A percentile compares a stretch with the other conserved stretches of the same genome.
Conservation (phyloP, 2,888 invertebrate genomes). For the Chrysina gloriosa region DNA sequence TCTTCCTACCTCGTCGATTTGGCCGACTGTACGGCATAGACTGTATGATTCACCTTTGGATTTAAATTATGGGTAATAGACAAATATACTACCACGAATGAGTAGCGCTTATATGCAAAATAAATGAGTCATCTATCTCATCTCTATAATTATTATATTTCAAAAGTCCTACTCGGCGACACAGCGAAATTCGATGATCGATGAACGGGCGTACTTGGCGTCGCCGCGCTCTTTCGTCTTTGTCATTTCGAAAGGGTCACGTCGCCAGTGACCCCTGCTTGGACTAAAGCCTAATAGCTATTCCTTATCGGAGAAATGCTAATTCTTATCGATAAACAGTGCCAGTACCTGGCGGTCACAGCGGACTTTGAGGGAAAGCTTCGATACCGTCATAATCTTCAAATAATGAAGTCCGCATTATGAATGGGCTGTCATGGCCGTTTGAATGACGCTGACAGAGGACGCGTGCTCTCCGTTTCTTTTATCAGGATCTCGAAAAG, state of each 20-base stretch:
- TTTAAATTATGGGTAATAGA: too few species aligned
- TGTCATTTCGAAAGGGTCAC: constrained; percentile 42
- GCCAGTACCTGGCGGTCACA: neutral
- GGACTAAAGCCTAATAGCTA: constrained; percentile 10
- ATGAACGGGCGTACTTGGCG: constrained; percentile 19
- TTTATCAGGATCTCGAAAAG: constrained; percentile 1
- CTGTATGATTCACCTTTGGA: too few species aligned
- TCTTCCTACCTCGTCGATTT: too few species aligned
- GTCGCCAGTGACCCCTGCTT: constrained; percentile 8
- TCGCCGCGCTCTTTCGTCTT: constrained; percentile 28
- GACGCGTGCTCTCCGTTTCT: constrained; percentile 42
- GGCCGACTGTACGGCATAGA: too few species aligned
- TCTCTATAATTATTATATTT: constrained; percentile 23
- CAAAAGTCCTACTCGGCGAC: constrained; percentile 19
- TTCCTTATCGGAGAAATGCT: constrained; percentile 59
- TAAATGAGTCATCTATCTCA: constrained; percentile 12
- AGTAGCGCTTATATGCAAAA: neutral
- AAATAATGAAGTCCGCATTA: constrained; percentile 61
- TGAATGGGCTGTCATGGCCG: constrained; percentile 61
- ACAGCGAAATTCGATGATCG: constrained; percentile 16
- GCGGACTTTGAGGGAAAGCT: constrained; percentile 47
- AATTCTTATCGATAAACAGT: constrained; percentile 58
- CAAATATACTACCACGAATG: too few species aligned
- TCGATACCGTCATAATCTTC: constrained; percentile 60
- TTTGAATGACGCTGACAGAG: constrained; percentile 51